Evolutionary conservation across 2,113 vertebrate species (phyloP).

Genomic region (Rhodinocichla rosea): DNA sequence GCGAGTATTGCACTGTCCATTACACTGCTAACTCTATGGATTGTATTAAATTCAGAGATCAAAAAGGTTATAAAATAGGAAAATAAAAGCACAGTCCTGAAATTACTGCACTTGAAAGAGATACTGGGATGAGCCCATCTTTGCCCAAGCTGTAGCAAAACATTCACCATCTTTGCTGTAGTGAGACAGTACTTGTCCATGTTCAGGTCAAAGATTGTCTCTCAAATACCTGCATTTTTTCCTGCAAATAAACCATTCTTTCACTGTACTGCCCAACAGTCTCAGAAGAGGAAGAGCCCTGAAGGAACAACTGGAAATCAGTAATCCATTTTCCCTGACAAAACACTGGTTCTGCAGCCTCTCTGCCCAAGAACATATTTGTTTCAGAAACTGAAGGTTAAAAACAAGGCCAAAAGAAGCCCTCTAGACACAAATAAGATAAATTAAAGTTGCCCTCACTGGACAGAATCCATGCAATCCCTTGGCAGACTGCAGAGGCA

Average conservation of each 20-base stretch:
- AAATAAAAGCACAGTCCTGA: not conserved
- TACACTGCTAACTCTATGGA: not conserved
- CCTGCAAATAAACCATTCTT: not conserved
- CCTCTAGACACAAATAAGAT: not conserved
- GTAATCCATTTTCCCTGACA: not conserved
- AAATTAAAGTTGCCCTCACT: not conserved
- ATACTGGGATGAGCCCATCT: fast-evolving
- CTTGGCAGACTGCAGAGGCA: not conserved
- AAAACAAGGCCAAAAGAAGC: not conserved
- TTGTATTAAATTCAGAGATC: not conserved
- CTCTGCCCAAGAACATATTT: not conserved
- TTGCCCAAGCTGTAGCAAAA: not conserved
- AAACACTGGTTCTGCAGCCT: not conserved
- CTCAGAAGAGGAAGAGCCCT: not conserved
- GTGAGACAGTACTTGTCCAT: not conserved
- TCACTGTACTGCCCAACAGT: not conserved
- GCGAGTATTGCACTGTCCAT: not conserved
- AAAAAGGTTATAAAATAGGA: not conserved
- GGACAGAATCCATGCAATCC: not conserved
- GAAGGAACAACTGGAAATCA: not conserved
- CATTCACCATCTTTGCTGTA: not conserved
- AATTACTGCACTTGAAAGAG: not conserved
- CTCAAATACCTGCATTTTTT: not conserved
- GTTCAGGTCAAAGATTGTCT: not conserved
- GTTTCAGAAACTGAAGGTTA: not conserved